Evolutionary conservation across 2,888 invertebrate genomes (phyloP).

Genomic region (Teleiodes luculella): DNA sequence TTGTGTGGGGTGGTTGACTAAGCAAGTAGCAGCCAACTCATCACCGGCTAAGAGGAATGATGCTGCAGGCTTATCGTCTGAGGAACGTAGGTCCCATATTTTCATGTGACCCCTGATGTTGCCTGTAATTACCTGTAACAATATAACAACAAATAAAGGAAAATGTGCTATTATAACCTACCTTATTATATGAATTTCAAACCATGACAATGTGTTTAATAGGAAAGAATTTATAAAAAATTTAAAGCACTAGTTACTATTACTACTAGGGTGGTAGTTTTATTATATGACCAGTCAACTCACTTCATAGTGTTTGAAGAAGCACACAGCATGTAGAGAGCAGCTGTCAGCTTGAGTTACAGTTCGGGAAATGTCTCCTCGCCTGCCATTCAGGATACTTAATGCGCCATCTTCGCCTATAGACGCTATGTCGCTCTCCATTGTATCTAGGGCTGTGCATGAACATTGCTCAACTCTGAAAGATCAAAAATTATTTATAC

Average conservation of each 20-base stretch:
- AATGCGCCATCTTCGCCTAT: slow-evolving; percentile 91
- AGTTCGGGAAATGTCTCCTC: slow-evolving; percentile 61
- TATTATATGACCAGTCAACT: slow-evolving; percentile 1
- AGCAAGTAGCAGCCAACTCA: slow-evolving; percentile 84
- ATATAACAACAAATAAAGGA: too few relatives aligned
- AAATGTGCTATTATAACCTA: too few relatives aligned
- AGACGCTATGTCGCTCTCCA: slow-evolving; percentile 88
- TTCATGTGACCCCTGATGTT: slow-evolving; percentile 94
- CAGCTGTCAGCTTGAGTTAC: slow-evolving; percentile 88
- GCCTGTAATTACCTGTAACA: slow-evolving; percentile 84
- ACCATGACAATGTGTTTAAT: too few relatives aligned
- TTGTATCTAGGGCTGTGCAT: slow-evolving; percentile 86
- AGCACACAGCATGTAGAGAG: slow-evolving; percentile 86
- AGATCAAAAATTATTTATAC: neutral
- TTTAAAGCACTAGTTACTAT: too few relatives aligned
- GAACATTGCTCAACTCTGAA: slow-evolving; percentile 73
- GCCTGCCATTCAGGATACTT: slow-evolving; percentile 68
- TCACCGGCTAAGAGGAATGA: slow-evolving; percentile 87
- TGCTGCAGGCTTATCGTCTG: slow-evolving; percentile 80
- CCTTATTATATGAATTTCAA: too few relatives aligned
- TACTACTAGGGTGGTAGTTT: too few relatives aligned
- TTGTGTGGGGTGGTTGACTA: slow-evolving; percentile 92
- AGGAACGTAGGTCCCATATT: slow-evolving; percentile 88
- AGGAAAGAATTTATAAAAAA: too few relatives aligned
- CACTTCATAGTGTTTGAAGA: slow-evolving; percentile 82